phyloP scores from a whole-genome alignment of 2,113 vertebrate genomes.

The Capreolus pygargus region DNA sequence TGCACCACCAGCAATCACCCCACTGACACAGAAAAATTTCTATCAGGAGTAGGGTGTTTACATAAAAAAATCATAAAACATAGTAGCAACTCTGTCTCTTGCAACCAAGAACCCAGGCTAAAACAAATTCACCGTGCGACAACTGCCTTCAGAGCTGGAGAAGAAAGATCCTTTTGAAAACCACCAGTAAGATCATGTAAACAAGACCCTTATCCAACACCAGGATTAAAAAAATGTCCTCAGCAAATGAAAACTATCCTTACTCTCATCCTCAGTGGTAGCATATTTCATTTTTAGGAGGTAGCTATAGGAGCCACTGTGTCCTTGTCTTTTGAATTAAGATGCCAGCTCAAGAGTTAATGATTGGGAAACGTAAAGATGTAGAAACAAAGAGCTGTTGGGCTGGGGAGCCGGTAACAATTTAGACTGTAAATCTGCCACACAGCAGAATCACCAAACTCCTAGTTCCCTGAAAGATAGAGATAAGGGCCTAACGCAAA shows the following conservation, averaged over 20 bases:
- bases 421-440: background rate
- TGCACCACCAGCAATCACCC: background rate
- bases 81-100: background rate
- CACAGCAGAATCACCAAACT: background rate
- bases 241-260: background rate
- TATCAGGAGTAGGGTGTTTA: background rate
- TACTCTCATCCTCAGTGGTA: background rate
- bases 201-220: background rate
- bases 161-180: constrained; percentile 10
- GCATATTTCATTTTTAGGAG: background rate
- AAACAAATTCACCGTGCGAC: background rate
- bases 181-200: background rate
- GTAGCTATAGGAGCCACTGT: background rate
- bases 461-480: background rate
- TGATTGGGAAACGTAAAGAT: background rate
- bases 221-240: background rate
- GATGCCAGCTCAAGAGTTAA: background rate
- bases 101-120: background rate
- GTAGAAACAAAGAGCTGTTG: background rate
- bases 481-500: background rate
- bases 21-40: background rate
- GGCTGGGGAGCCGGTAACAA: background rate
- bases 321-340: background rate
- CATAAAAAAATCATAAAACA: background rate
- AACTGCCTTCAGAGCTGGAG: background rate